Evolutionary conservation across 2,113 vertebrate genomes (phyloP), one percentile per base, ranked within the genome.

Genomic region (Trichechus manatus): DNA sequence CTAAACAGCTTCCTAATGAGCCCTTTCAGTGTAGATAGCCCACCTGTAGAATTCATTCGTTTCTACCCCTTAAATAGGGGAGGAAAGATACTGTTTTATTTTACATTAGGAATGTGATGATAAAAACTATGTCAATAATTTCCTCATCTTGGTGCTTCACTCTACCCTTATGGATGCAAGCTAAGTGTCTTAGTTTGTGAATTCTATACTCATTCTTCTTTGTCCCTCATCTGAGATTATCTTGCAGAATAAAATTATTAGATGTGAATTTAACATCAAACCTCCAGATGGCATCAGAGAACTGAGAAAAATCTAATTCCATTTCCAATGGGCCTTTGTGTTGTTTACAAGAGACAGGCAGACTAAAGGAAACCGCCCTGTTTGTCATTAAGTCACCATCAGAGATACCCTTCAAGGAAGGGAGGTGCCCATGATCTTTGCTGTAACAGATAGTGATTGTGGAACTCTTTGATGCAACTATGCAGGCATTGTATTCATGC

Each of bases 271-370:
- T 59, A 33, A 42, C 23, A n/a, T 33, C 4, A 8, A 47, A 39
- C 96, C 97, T 78, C 83, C 93, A 97, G 97, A 83, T 88, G 97
- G 97, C 96, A 63, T 84, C 84, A 95, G 68, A 97, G 95, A 96
- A 66, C 75, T 5, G 47, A 89, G 87, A 47, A 96, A 91, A 59
- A n/a, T 9, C 66, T 50, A 79, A 36, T 42, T 4, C 27, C 27
- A 0, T 64, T 64, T 47, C 36, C 61, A 50, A 10, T 1, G 66
- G 70, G 56, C n/a, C 66, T 89, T 96, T 91, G 82, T 61, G 50
- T 70, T 39, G 42, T 22, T 33, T 25, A 10, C 14, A 5, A 29
- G 72, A 81, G 70, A 31, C 39, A 2, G 44, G 27, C 25, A 29
- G 75, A 47, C 33, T 9, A 31, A 17, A 27, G 72, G 29, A 88